Evolutionary conservation across 2,797 vertebrate species (phyloP).

Genomic region (Halcyon smyrnensis): DNA sequence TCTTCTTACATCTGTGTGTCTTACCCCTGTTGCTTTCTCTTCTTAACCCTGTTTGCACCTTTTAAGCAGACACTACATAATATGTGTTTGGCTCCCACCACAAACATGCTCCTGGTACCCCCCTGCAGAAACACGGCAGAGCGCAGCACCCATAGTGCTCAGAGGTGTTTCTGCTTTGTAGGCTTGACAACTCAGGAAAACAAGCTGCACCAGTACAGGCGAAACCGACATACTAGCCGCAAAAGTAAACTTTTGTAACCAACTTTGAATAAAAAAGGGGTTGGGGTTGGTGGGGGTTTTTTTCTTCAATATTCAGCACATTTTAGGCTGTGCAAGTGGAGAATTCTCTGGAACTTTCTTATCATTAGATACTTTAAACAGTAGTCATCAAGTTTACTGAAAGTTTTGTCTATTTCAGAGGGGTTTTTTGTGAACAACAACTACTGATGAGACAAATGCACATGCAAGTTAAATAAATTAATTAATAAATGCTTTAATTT

Average conservation of each 20-base stretch:
- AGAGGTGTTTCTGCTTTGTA: slow-evolving; percentile 19
- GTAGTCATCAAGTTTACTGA: slow-evolving; percentile 68
- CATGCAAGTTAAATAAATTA: slow-evolving; percentile 76
- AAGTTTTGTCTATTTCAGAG: slow-evolving; percentile 62
- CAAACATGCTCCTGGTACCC: accelerated
- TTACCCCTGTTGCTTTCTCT: neutral
- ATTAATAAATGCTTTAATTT: slow-evolving; percentile 63
- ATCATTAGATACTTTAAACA: slow-evolving; percentile 67
- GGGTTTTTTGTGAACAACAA: slow-evolving; percentile 64
- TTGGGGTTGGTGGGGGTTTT: neutral
- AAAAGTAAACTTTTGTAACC: slow-evolving; percentile 49
- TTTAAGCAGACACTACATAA: neutral
- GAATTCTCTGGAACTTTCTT: slow-evolving; percentile 79
- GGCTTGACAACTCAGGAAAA: slow-evolving; percentile 66
- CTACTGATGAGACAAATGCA: slow-evolving; percentile 73
- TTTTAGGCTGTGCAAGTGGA: slow-evolving; percentile 66
- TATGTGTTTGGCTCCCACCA: neutral
- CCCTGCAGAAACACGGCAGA: neutral
- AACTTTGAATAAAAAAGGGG: slow-evolving; percentile 57
- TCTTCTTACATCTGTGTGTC: neutral
- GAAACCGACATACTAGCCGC: slow-evolving; percentile 8
- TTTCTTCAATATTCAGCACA: slow-evolving; percentile 67
- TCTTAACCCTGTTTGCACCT: neutral
- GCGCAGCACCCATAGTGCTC: neutral
- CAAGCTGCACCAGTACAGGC: slow-evolving; percentile 30